Base-by-base conservation (phyloP, 2,888 invertebrate species). In the Stratiomys singularior region DNA sequence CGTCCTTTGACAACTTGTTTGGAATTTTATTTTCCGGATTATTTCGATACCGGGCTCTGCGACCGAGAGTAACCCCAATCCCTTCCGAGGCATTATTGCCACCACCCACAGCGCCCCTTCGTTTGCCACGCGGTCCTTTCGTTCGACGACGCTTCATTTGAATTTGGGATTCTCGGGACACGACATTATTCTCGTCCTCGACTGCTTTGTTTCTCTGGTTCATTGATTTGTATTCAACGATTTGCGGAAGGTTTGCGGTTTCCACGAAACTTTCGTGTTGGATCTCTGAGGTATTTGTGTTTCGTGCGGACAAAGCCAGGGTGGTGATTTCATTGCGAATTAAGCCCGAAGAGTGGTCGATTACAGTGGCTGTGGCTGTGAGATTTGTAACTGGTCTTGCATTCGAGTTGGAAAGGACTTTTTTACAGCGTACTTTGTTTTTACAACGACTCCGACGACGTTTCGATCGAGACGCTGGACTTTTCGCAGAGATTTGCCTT, bases 1-100 rank as follows among this genome's bases (percentile, higher is more conserved):
- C 78, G 28, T 78, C 77, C n/a, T 69, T 72, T 52, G 78, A 77
- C 69, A 63, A 74, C 63, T 74, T 74, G 37, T 58, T 58, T 21
- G 58, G 58, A 28, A 44, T 37, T 58, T 47, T 74, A 30, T 74
- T 74, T 74, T 74, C 60, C 58, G 74, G 44, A 58, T 74, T 37
- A 60, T 74, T 52, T 58, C 74, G 74, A 23, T 60, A 60, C 13
- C 74, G 74, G 15, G 23, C 37, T 37, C 60, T 74, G 47, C 69
- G 69, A 27, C 66, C 37, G 37, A 27, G 30, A 44, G n/a, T 30
- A 25, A 30, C 25, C 15, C 46, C 69, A 23, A 21, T 47, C 0
- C 69, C 69, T 5, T 37, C 37, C 9, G 37, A 3, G 9, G 37
- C 37, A 37, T 9, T 9, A 15, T 52, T 52, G 5, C 52, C 52